These are phyloP conservation scores for Solenopsis invicta DNA, from an alignment of 1,140 invertebrate species.

Conservation along the genomic window DNA sequence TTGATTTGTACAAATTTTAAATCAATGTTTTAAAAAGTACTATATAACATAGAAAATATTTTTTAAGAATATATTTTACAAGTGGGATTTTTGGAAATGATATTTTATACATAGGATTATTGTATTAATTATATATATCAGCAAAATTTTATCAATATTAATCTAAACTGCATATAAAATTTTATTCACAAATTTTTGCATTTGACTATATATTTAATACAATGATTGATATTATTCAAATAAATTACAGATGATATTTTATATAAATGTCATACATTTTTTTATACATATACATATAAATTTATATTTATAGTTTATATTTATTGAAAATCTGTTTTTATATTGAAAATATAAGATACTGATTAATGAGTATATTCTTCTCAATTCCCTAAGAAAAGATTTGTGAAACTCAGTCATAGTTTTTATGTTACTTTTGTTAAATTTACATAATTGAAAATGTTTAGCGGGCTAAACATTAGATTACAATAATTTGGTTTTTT, in stretches of 20 bases:
- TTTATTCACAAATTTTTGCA: constrained; percentile 38
- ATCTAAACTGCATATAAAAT: constrained; percentile 30
- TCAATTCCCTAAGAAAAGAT: neutral
- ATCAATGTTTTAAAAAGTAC: constrained; percentile 20
- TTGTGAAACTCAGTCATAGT: neutral
- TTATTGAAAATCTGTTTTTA: constrained; percentile 14
- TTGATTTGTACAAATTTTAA: constrained; percentile 44
- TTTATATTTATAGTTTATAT: constrained; percentile 48
- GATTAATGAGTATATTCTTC: constrained; percentile 4
- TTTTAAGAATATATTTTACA: constrained; percentile 39
- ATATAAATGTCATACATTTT: constrained; percentile 48
- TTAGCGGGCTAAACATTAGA: neutral
- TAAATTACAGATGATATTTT: constrained; percentile 12
- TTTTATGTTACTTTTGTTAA: neutral
- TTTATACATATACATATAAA: constrained; percentile 39
- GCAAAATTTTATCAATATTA: constrained; percentile 51
- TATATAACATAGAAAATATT: constrained; percentile 12
- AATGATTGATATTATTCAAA: constrained; percentile 57
- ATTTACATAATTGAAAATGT: neutral
- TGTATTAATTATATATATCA: constrained; percentile 27
- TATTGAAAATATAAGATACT: neutral
- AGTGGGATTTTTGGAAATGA: constrained; percentile 12
- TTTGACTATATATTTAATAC: constrained; percentile 49
- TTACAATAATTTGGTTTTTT: constrained; percentile 3
- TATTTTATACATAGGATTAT: constrained; percentile 46